Conservation (phyloP, 2,797 vertebrate species). For the Sebastes minor region DNA sequence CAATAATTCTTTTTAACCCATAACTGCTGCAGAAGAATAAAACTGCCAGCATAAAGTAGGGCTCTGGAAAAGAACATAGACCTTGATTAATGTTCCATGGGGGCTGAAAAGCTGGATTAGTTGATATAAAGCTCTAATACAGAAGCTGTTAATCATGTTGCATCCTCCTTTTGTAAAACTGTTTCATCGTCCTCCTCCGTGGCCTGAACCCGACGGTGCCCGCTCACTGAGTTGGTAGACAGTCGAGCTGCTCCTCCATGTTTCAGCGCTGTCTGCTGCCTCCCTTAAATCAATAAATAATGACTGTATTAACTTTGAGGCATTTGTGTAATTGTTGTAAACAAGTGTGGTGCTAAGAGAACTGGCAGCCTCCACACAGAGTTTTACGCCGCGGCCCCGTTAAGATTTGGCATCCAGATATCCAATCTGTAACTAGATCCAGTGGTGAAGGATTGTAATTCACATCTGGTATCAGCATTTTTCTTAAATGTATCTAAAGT, state of each 20-base stretch:
- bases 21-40: neutral
- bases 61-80: neutral
- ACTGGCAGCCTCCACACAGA: neutral
- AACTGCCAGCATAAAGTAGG: neutral
- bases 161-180: neutral
- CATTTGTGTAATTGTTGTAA: constrained; percentile 13
- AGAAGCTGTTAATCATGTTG: constrained; percentile 12
- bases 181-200: neutral
- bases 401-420: neutral
- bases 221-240: neutral
- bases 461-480: neutral
- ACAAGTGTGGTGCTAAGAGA: neutral
- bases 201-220: neutral
- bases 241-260: constrained; percentile 4
- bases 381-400: neutral
- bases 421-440: neutral
- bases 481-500: neutral
- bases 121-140: neutral
- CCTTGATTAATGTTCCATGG: neutral
- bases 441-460: neutral
- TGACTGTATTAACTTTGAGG: constrained; percentile 22
- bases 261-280: neutral
- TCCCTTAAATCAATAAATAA: constrained; percentile 19
- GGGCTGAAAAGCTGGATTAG: neutral
- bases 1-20: neutral